phyloP scores from a whole-genome alignment of 1,140 invertebrate genomes.

The Aporrectodea caliginosa region DNA sequence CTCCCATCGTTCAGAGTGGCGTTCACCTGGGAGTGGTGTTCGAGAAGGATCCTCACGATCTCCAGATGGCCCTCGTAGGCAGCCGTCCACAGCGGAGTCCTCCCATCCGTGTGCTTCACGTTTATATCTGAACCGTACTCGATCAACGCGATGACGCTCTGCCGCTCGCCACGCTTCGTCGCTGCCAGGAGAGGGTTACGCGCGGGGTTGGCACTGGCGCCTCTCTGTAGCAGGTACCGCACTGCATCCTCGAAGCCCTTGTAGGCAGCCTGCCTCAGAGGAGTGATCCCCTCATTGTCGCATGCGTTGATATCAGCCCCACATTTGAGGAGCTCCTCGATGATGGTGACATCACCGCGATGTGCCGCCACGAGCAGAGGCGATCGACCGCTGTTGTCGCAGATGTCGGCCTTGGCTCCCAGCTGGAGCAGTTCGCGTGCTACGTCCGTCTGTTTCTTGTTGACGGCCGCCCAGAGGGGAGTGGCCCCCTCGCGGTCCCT shows the following conservation, averaged over 20 bases:
- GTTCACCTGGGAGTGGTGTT: slow-evolving; percentile 82
- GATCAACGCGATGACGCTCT: slow-evolving; percentile 62
- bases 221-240: slow-evolving; percentile 76
- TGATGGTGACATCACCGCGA: slow-evolving; percentile 65
- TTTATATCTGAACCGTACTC: slow-evolving; percentile 71
- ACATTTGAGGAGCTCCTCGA: slow-evolving; percentile 69
- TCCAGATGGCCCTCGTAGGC: slow-evolving; percentile 63
- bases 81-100: slow-evolving; percentile 84
- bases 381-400: slow-evolving; percentile 72
- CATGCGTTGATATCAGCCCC: slow-evolving; percentile 70
- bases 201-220: slow-evolving; percentile 78
- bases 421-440: slow-evolving; percentile 79
- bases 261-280: slow-evolving; percentile 77
- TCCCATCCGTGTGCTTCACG: slow-evolving; percentile 85
- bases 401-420: slow-evolving; percentile 79
- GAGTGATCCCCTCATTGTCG: slow-evolving; percentile 89
- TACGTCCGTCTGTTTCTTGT: slow-evolving; percentile 63
- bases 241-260: slow-evolving; percentile 67
- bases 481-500: slow-evolving; percentile 89
- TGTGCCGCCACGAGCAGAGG: slow-evolving; percentile 73
- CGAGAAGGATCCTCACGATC: slow-evolving; percentile 77
- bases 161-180: slow-evolving; percentile 52
- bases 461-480: slow-evolving; percentile 77
- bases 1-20: slow-evolving; percentile 73
- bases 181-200: slow-evolving; percentile 75